Conservation (phyloP, 2,113 vertebrate species). For the Nanorana parkeri region DNA sequence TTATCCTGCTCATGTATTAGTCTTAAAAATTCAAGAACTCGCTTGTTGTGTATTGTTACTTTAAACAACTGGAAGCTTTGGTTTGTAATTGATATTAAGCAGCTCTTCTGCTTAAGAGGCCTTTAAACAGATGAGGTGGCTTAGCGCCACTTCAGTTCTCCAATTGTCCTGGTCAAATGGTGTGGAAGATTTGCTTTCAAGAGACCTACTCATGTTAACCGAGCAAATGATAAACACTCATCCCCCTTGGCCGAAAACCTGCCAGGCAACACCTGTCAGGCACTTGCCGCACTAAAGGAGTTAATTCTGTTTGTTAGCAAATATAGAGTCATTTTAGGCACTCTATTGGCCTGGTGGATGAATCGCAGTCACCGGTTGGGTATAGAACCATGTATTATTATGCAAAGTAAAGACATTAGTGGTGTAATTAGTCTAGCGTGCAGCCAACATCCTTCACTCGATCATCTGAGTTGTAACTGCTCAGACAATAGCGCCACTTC, state of each 20-base stretch:
- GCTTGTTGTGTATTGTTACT: constrained; percentile 31
- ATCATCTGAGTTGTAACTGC: constrained; percentile 67
- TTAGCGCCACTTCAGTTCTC: constrained; percentile 29
- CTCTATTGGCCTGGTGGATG: constrained; percentile 68
- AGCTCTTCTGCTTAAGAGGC: constrained; percentile 45
- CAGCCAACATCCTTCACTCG: constrained; percentile 69
- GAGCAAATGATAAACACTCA: neutral
- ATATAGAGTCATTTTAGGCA: constrained; percentile 69
- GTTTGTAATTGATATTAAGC: constrained; percentile 45
- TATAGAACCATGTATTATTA: constrained; percentile 71
- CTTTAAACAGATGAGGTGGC: constrained; percentile 37
- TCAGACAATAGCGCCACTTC: constrained; percentile 71
- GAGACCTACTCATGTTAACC: neutral
- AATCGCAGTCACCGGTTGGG: constrained; percentile 68
- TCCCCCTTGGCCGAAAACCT: neutral
- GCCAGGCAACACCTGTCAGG: constrained; percentile 2
- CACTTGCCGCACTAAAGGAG: neutral
- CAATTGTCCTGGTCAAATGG: constrained; percentile 21
- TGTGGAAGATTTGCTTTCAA: neutral
- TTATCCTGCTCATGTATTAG: too few species aligned
- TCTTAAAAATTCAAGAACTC: neutral
- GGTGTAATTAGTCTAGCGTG: constrained; percentile 69
- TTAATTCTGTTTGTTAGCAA: constrained; percentile 60
- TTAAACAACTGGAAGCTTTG: constrained; percentile 26
- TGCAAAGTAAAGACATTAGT: constrained; percentile 73